Evolutionary conservation across 2,113 vertebrate species (phyloP), one percentile per base, ranked within the genome.

Genomic region (Plectropomus leopardus): DNA sequence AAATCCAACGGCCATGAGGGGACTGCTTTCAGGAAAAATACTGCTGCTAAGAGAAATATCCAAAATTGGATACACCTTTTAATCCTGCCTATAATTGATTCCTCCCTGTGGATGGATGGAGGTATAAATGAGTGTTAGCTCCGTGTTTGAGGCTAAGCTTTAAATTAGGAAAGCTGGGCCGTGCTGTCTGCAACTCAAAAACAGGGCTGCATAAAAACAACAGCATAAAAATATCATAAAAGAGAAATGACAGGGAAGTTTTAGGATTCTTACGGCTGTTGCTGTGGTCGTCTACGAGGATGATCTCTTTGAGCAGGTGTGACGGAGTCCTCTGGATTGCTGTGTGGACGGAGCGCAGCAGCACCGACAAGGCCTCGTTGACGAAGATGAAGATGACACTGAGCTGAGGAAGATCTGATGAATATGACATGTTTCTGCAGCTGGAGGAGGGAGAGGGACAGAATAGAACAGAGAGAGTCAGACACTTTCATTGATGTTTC

Each of bases 331-430:
- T 95, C 80, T 96, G 90, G 4, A 99, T 96, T 72, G 96, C 97
- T 0, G 98, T 99, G 90, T 94, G 97, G 87, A 99, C 93, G 69
- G 98, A 98, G 58, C 98, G 96, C 82, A 99, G 94, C 84, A 99
- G 92, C 87, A 99, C 98, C 0, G 98, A 99, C 23, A 99, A 94
- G 0, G 98, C 98, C 91, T 99, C 98, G 0, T 99, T 98, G 14
- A 99, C 97, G 0, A 99, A 99, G 78, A 99, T 99, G 92, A 99
- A 99, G 55, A 98, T 96, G 26, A 99, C 92, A 91, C 97, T 98
- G 93, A 99, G 95, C 88, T 99, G 96, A 0, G 98, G 98, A 45
- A 99, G 97, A 44, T 95, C 95, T 21, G 95, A 92, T 0, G 97
- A 96, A 83, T 97, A 98, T 0, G 96, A 96, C 36, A 98, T 96